Conservation (phyloP, 1,140 invertebrate genomes). For the Meteorus sp. region DNA sequence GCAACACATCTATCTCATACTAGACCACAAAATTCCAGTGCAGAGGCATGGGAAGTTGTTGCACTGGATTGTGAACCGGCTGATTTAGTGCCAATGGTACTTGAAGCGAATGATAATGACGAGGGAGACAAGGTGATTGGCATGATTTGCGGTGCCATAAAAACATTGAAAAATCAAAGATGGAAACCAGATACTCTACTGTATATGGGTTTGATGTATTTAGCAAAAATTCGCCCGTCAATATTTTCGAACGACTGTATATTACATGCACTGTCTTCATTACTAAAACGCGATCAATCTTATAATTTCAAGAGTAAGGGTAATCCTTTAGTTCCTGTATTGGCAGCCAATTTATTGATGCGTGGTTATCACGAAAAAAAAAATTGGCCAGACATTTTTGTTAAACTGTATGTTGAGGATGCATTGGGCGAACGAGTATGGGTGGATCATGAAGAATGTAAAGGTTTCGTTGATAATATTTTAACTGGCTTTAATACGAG, state of each 20-base stretch:
- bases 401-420: constrained; percentile 91
- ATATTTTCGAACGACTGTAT: constrained; percentile 81
- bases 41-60: constrained; percentile 63
- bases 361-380: constrained; percentile 76
- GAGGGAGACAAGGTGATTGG: constrained; percentile 68
- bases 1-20: constrained; percentile 39
- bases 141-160: constrained; percentile 66
- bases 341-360: constrained; percentile 85
- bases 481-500: constrained; percentile 86
- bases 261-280: constrained; percentile 76
- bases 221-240: constrained; percentile 78
- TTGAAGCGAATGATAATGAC: constrained; percentile 63
- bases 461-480: constrained; percentile 91
- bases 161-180: constrained; percentile 66
- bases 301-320: constrained; percentile 74
- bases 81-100: constrained; percentile 64
- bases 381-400: constrained; percentile 78
- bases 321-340: constrained; percentile 79
- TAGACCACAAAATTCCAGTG: constrained; percentile 48
- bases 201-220: constrained; percentile 76
- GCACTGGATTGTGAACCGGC: constrained; percentile 64
- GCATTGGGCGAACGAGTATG: constrained; percentile 88
- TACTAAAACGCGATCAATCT: constrained; percentile 79
- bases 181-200: constrained; percentile 81
- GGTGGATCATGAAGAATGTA: constrained; percentile 91